These are phyloP conservation scores for Acleris sparsana DNA, from an alignment of 2,888 invertebrate genomes.

Conservation along the genomic window DNA sequence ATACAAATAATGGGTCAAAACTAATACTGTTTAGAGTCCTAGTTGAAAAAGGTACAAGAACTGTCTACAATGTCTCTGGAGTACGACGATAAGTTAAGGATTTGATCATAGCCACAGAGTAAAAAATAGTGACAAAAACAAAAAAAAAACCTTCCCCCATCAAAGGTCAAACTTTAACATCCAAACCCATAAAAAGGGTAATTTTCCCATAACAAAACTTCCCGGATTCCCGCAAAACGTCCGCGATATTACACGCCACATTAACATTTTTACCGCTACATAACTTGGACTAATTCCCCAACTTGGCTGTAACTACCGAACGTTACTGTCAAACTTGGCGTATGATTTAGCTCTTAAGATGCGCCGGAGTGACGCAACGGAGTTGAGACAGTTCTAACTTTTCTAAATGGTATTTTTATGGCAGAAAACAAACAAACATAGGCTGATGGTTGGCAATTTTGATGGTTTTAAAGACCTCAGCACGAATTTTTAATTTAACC, in stretches of 20 bases:
- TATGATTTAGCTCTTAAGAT: conserved; percentile 7
- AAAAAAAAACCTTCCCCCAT: neutral
- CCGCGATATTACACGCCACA: conserved; percentile 61
- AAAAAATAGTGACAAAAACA: too few relatives aligned
- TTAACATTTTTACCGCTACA: conserved; percentile 68
- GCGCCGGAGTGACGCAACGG: neutral
- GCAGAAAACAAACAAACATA: neutral
- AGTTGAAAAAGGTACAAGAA: too few relatives aligned
- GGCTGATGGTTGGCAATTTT: neutral
- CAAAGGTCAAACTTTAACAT: conserved; percentile 9
- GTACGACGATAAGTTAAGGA: too few relatives aligned
- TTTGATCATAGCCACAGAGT: too few relatives aligned
- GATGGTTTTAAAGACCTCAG: too few relatives aligned
- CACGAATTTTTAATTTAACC: too few relatives aligned
- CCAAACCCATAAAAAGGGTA: conserved; percentile 30
- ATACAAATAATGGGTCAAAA: too few relatives aligned
- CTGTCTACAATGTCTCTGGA: too few relatives aligned
- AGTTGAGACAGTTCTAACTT: neutral
- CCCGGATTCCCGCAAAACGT: conserved; percentile 46
- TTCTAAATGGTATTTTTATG: too few relatives aligned
- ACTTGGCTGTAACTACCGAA: conserved; percentile 41
- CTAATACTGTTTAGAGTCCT: too few relatives aligned
- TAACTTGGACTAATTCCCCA: conserved; percentile 64
- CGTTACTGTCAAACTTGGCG: conserved; percentile 32
- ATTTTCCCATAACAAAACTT: conserved; percentile 38